Percentiles rank a stretch among this genome's conserved stretches.
Conservation (phyloP, 1,140 invertebrate genomes). For the Drosophila nannoptera region DNA sequence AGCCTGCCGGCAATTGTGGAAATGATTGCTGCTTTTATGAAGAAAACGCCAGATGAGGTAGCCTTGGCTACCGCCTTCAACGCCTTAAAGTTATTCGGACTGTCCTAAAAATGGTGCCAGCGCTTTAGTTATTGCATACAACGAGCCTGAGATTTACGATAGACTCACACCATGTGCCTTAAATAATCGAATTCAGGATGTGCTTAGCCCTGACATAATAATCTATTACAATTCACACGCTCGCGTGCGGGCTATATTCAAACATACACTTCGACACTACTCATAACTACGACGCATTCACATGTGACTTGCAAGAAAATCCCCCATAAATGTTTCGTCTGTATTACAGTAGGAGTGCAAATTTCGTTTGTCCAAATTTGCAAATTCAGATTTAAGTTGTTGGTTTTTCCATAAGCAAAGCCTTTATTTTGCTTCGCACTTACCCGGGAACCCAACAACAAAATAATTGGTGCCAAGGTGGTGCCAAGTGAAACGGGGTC, state of each 20-base stretch:
- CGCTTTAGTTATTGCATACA: slow-evolving; percentile 33
- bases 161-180: slow-evolving; percentile 72
- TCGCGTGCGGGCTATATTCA: slow-evolving; percentile 12
- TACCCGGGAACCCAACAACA: slow-evolving; percentile 2
- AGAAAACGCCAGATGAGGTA: slow-evolving; percentile 91
- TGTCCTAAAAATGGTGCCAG: slow-evolving; percentile 82
- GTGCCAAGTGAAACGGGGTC: slow-evolving; percentile 44
- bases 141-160: slow-evolving; percentile 69
- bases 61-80: slow-evolving; percentile 95
- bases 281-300: slow-evolving; percentile 56
- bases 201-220: slow-evolving; percentile 43
- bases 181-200: slow-evolving; percentile 71
- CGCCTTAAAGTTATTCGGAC: slow-evolving; percentile 93
- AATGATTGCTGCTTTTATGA: slow-evolving; percentile 94
- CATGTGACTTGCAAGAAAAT: slow-evolving; percentile 55
- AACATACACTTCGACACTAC: slow-evolving; percentile 17
- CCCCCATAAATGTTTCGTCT: slow-evolving; percentile 14
- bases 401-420: slow-evolving; percentile 55
- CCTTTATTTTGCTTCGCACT: slow-evolving; percentile 34
- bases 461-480: slow-evolving; percentile 60
- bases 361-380: slow-evolving; percentile 50
- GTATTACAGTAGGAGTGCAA: slow-evolving; percentile 35
- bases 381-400: slow-evolving; percentile 61
- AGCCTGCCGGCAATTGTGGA: slow-evolving; percentile 95
- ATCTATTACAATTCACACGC: slow-evolving; percentile 38